phyloP scores from a whole-genome alignment of 2,113 vertebrate species.

The Emydura subglobosa region DNA sequence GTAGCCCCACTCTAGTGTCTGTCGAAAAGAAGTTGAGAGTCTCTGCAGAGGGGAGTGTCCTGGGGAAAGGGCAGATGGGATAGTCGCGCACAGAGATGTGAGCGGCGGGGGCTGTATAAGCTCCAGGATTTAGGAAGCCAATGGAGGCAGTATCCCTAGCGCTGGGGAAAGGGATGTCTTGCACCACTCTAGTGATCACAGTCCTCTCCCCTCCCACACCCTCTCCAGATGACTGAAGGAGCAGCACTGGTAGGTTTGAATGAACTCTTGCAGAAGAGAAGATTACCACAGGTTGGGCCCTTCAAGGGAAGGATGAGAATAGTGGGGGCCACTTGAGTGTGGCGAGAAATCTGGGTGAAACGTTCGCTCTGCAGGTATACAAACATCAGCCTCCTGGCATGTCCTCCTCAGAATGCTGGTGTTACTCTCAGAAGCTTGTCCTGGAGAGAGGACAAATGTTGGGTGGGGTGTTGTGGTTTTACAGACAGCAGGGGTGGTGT shows the following conservation, averaged over 20 bases:
- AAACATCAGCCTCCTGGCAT: not conserved
- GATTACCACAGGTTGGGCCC: not conserved
- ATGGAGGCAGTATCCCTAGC: not conserved
- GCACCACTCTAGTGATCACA: not conserved
- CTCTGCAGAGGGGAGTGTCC: rapidly evolving
- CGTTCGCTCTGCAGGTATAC: not conserved
- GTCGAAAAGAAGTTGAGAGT: not conserved
- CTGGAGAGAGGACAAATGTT: not conserved
- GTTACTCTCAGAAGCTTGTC: not conserved
- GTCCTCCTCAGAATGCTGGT: not conserved
- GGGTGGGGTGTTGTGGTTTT: too few species aligned
- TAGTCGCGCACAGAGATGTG: not conserved
- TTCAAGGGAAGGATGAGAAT: not conserved
- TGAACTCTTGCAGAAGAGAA: not conserved
- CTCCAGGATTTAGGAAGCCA: not conserved
- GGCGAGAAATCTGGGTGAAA: not conserved
- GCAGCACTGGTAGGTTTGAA: not conserved
- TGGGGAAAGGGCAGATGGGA: not conserved
- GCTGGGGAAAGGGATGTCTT: not conserved
- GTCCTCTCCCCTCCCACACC: not conserved
- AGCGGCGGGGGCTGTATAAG: not conserved
- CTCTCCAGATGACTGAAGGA: not conserved
- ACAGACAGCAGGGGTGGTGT: not conserved
- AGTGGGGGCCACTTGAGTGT: not conserved
- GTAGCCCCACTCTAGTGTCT: not conserved